Base-by-base conservation (phyloP, 2,797 vertebrate species). In the Trematomus bernacchii region DNA sequence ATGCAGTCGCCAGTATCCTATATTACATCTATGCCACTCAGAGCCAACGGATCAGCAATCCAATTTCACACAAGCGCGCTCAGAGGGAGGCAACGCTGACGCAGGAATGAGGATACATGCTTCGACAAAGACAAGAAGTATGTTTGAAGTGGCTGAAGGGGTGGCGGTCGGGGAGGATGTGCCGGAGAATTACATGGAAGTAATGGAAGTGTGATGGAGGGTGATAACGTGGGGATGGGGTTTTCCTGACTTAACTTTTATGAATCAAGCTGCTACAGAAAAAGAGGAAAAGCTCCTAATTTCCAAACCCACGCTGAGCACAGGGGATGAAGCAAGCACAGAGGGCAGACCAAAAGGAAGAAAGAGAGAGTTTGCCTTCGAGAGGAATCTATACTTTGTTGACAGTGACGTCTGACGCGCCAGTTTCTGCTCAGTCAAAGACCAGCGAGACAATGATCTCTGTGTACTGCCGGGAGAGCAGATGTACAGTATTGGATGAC, bases 31-130 rank as follows among this genome's bases (percentile, higher is more conserved):
- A 89, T 91, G 93, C 85, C 88, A 91, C 90, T 94, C 93, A 86
- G 86, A 79, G 77, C 91, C 89, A 80, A 90, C 87, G 88, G 87
- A 94, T 94, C 93, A 93, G 91, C 93, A 93, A 95, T 94, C 92
- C 94, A 95, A 95, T 95, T 95, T 94, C 93, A 94, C 93, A 95
- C 93, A 91, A 77, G 87, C 85, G 37, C 85, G 89, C 93, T 91
- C 92, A 71, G 86, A 86, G 78, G 81, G 84, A 85, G 80, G 84
- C 85, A 47, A 63, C 33, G 66, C 85, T 84, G 80, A 87, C 69
- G 85, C 70, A 59, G 87, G 83, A 78, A 86, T 83, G 82, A 91
- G 82, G 83, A 91, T 90, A 86, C 85, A 55, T 77, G 82, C 85
- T 83, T 85, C 77, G 74, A 66, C 84, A 83, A 89, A 90, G 91